A percentile compares a stretch with the other conserved stretches of the same genome.
These are phyloP conservation scores for Callosobruchus maculatus DNA, from an alignment of 2,888 invertebrate species.

Conservation along the genomic window DNA sequence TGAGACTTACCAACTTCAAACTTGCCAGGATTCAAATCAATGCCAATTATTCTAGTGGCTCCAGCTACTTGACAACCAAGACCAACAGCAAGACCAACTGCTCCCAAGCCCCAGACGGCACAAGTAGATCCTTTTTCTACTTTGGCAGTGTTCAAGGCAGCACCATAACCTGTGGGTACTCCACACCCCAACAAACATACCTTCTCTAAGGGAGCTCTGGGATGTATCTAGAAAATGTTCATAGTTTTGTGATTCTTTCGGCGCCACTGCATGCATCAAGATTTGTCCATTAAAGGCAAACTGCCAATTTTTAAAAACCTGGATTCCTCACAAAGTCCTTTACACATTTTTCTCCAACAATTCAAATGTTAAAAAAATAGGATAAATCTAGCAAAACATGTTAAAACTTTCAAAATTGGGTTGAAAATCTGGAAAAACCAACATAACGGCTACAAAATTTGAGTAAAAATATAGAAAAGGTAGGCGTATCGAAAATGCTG, in stretches of 20 bases:
- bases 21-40: slow-evolving; percentile 82
- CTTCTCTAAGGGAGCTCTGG: slow-evolving; percentile 80
- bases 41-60: slow-evolving; percentile 81
- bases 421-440: too few species aligned
- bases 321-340: too few species aligned
- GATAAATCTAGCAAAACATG: too few species aligned
- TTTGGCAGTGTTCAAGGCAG: slow-evolving; percentile 87
- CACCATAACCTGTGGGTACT: slow-evolving; percentile 93
- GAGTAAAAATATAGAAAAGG: too few species aligned
- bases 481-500: too few species aligned
- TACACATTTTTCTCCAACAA: too few species aligned
- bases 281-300: too few species aligned
- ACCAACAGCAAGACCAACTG: slow-evolving; percentile 87
- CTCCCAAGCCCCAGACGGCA: slow-evolving; percentile 91
- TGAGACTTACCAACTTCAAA: slow-evolving; percentile 66
- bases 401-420: too few species aligned
- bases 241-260: too few species aligned
- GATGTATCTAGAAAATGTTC: slow-evolving; percentile 59
- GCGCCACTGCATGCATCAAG: too few species aligned
- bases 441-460: too few species aligned
- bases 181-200: slow-evolving; percentile 91
- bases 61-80: slow-evolving; percentile 84
- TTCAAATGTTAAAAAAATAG: too few species aligned
- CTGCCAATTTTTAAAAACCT: neutral
- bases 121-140: slow-evolving; percentile 84